Evolutionary conservation across 2,888 invertebrate species (phyloP).

Genomic region (Eupsilia transversa): DNA sequence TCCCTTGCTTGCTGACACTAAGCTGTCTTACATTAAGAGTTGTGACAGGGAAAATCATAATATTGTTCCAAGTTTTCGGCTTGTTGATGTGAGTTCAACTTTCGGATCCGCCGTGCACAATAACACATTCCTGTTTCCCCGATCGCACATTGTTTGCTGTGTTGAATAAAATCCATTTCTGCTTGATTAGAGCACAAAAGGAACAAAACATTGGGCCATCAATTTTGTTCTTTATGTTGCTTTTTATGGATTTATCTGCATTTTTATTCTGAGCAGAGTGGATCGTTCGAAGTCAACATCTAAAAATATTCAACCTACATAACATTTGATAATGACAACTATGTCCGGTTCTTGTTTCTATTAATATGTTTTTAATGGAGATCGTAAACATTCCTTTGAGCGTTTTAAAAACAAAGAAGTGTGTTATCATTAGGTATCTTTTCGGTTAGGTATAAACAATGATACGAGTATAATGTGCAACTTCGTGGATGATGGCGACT

Average conservation of each 20-base stretch:
- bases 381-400: slow-evolving; percentile 7
- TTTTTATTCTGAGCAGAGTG: slow-evolving; percentile 20
- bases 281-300: slow-evolving; percentile 10
- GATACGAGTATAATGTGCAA: not conserved
- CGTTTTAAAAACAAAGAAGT: slow-evolving; percentile 2
- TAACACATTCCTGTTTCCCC: slow-evolving; percentile 10
- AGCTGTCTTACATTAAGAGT: slow-evolving; percentile 4
- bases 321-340: not conserved
- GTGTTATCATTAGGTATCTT: not conserved
- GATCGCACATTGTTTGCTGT: slow-evolving; percentile 28
- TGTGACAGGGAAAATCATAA: slow-evolving; percentile 22
- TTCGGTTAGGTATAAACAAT: not conserved
- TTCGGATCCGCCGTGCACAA: slow-evolving; percentile 15
- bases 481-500: slow-evolving; percentile 3
- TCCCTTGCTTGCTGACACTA: not conserved
- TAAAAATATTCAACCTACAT: slow-evolving; percentile 27
- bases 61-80: slow-evolving; percentile 16
- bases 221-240: not conserved
- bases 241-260: slow-evolving; percentile 11
- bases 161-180: slow-evolving; percentile 20
- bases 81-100: slow-evolving; percentile 11
- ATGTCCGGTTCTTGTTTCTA: slow-evolving; percentile 8
- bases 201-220: slow-evolving; percentile 3
- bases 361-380: slow-evolving; percentile 32
- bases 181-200: slow-evolving; percentile 24